Evolutionary conservation across 1,140 invertebrate genomes (phyloP), one percentile per base, ranked within the genome.

Genomic region (Drosophila arawakana): DNA sequence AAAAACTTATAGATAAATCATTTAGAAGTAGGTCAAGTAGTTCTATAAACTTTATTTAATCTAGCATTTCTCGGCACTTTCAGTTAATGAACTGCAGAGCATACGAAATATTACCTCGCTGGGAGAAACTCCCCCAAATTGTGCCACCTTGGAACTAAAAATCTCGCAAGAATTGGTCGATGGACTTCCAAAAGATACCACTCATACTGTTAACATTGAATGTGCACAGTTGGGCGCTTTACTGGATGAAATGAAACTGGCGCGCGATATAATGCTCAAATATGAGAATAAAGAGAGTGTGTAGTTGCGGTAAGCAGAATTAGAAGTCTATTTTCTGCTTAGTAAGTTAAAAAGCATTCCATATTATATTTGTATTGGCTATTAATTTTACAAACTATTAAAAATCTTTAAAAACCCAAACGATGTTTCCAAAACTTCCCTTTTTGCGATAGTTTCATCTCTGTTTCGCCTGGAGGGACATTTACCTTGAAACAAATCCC

Each of bases 121-220:
- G 7, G 76, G 61, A 6, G 74, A 69, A 57, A 84, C 76, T 21
- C 77, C 80, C 1, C 57, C 78, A 1, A 78, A 91, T 25, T 91
- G 81, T 65, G 55, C 76, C 39, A 79, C 73, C 54, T 81, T 92
- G 54, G 84, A 91, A 83, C 39, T 92, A 1, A 86, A 90, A 77
- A 85, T 92, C 73, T 82, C 79, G 70, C 90, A 92, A 55, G 91
- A 92, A 81, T 50, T 92, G 25, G 81, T 90, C 39, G 85, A 92
- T 73, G 91, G 90, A 11, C 49, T 92, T 30, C 90, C 91, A 1
- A 63, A 81, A 52, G 80, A 92, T 66, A 91, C 81, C 37, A 90
- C 78, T 13, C 91, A 91, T 77, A 68, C 81, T 39, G 55, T 92
- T 5, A 92, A 90, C 39, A 81, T 92, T 25, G 80, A 86, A 52